Evolutionary conservation across 1,140 invertebrate species (phyloP).

Genomic region (Eumaeus atala): DNA sequence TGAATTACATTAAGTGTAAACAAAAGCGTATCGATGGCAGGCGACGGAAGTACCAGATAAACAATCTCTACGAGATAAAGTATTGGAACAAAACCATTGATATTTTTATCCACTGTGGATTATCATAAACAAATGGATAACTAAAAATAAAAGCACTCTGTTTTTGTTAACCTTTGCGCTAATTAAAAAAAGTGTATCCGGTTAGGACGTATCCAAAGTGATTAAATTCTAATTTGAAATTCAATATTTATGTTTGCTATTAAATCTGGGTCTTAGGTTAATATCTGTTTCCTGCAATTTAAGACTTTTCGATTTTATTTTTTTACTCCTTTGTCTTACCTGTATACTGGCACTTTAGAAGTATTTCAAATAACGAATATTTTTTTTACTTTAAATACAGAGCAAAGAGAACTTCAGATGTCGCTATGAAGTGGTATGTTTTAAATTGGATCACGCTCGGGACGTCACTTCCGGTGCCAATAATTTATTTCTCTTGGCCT

Average conservation of each 20-base stretch:
- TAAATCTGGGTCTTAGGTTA: conserved; percentile 41
- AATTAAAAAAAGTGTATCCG: conserved; percentile 63
- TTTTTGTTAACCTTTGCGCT: conserved; percentile 61
- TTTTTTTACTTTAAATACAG: conserved; percentile 26
- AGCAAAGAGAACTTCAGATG: conserved; percentile 28
- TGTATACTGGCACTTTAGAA: neutral
- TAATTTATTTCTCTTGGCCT: conserved; percentile 67
- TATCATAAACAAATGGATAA: conserved; percentile 3
- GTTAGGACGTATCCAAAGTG: conserved; percentile 44
- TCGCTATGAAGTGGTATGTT: conserved; percentile 42
- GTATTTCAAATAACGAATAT: neutral
- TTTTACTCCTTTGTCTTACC: neutral
- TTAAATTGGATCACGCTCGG: conserved; percentile 59
- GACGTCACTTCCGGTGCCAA: conserved; percentile 70
- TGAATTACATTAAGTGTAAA: conserved; percentile 73
- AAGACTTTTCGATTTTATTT: conserved; percentile 24
- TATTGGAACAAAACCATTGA: conserved; percentile 46
- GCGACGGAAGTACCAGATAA: conserved; percentile 69
- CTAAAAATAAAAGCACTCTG: neutral
- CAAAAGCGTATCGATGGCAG: conserved; percentile 66
- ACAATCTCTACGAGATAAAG: conserved; percentile 71
- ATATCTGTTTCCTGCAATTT: conserved; percentile 52
- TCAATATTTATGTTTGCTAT: conserved; percentile 52
- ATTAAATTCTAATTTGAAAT: conserved; percentile 62
- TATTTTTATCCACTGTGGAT: conserved; percentile 22